Base-by-base conservation (phyloP, 1,140 invertebrate genomes). In the Musca domestica region DNA sequence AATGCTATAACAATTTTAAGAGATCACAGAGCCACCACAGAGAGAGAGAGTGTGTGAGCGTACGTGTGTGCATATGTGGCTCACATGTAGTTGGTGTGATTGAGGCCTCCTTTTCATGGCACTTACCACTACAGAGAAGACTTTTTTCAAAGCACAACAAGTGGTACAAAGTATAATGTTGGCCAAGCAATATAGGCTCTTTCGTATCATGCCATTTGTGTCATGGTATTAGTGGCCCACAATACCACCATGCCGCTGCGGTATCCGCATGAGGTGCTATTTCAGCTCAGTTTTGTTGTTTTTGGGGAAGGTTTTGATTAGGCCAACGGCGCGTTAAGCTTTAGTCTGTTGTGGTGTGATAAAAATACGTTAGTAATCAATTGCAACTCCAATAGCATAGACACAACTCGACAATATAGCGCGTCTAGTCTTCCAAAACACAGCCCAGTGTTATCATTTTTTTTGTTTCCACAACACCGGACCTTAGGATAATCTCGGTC, bases 351-450 rank as follows among this genome's bases (percentile, higher is more conserved):
- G 77, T 77, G 48, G 77, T 80, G 78, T 80, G 76, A 80, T 80
- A 80, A 80, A 80, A 80, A 76, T 74, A 80, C 77, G 77, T 80
- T 80, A 80, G 77, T 80, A 77, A 80, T 80, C 77, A 80, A 80
- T 80, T 79, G 77, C 76, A 77, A 75, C 76, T 71, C 76, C 74
- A 80, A 76, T 77, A 75, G 77, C 77, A 72, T 74, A 77, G 77
- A 80, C 71, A 75, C 66, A 34, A 48, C 66, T 30, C 69, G 65
- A 58, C 61, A 30, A 64, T 64, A 64, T 64, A 64, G 63, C 69
- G 69, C 69, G 69, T 65, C 64, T 68, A 64, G 67, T 68, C 61
- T 67, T 61, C 48, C 20, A 17, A 67, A 34, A 41, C 9, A 58
- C 14, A 61, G 34, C 17, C 27, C 19, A 19, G 56, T 61, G 34